Evolutionary conservation across 2,888 invertebrate genomes (phyloP), one percentile per base, ranked within the genome.

Genomic region (Hartigia nigra): DNA sequence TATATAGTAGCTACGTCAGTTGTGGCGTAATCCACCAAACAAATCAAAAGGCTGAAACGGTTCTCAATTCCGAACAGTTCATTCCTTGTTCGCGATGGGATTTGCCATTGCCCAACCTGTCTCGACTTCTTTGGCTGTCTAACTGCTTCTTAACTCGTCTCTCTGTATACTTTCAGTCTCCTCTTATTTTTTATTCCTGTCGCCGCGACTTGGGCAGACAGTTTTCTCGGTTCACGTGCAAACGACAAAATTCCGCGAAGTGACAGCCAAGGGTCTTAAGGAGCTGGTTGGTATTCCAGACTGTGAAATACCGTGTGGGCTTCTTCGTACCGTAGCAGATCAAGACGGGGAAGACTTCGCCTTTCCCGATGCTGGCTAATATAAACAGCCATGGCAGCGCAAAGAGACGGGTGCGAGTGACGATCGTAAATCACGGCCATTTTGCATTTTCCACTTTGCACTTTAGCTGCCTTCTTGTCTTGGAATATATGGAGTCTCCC

Each of bases 381-480:
- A 55, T 55, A 55, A 55, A 55, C 55, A 23, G 55, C 55, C 9
- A 55, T 23, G 55, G 55, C 55, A 14, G 55, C 23, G 55, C 55
- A 23, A 55, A 55, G 55, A 55, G 55, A 55, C 23, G 55, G 55
- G 55, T 9, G 55, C 55, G 55, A 55, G 55, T 23, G 23, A n/a
- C 32, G 76, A 55, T 78, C 78, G 78, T 78, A 78, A 78, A 78
- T 78, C 78, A 78, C 70, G 34, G 39, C 34, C 76, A 78, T 76
- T 78, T 70, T 78, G 75, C 78, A 72, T 78, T 78, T 75, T 70
- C 70, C 72, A 39, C 37, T 37, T 55, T 55, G 55, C 55, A 74
- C 32, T 35, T 32, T 74, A 55, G 55, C 55, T 55, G 23, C 55
- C 55, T 55, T 55, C 55, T 55, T 55, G 23, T 55, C 55, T 55